A percentile compares a stretch with the other conserved stretches of the same genome.
Conservation (phyloP, 92 coral and sea anemone genomes). For the Plumapathes pennacea region DNA sequence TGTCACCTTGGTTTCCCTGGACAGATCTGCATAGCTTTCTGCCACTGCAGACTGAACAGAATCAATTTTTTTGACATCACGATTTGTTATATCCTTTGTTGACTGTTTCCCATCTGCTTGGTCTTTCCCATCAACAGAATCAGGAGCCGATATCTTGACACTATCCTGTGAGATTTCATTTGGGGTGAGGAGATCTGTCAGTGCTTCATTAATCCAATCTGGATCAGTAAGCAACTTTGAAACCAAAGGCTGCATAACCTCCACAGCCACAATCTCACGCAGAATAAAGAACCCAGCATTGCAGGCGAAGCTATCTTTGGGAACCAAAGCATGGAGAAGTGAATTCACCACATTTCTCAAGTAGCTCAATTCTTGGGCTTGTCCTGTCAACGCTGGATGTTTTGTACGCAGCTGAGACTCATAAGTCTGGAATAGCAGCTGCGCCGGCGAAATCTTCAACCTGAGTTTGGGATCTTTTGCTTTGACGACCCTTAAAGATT, state of each 20-base stretch:
- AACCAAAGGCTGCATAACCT: constrained; percentile 53
- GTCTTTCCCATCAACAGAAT: too few relatives aligned
- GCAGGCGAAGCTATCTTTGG: constrained; percentile 62
- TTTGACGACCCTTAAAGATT: constrained; percentile 56
- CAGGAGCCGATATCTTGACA: too few relatives aligned
- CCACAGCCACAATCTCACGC: constrained; percentile 81
- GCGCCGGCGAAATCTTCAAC: constrained; percentile 34
- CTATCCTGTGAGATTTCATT: too few relatives aligned
- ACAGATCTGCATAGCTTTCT: too few relatives aligned
- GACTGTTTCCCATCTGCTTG: too few relatives aligned
- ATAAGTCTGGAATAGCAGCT: constrained; percentile 67
- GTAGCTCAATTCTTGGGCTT: constrained; percentile 69
- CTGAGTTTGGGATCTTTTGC: constrained; percentile 64
- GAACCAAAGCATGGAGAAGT: constrained; percentile 61
- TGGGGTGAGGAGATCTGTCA: constrained; percentile 58
- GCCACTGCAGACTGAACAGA: too few relatives aligned
- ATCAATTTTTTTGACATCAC: too few relatives aligned
- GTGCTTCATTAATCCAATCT: constrained; percentile 79
- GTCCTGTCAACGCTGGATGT: constrained; percentile 47
- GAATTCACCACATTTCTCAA: constrained; percentile 75
- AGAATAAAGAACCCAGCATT: constrained; percentile 88
- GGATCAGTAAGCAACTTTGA: constrained; percentile 64
- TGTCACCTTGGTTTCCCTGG: too few relatives aligned
- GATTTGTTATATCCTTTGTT: too few relatives aligned
- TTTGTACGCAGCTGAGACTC: constrained; percentile 58